Evolutionary conservation across 92 coral and sea anemone species (phyloP).

Genomic region (Parazoanthus swiftii): DNA sequence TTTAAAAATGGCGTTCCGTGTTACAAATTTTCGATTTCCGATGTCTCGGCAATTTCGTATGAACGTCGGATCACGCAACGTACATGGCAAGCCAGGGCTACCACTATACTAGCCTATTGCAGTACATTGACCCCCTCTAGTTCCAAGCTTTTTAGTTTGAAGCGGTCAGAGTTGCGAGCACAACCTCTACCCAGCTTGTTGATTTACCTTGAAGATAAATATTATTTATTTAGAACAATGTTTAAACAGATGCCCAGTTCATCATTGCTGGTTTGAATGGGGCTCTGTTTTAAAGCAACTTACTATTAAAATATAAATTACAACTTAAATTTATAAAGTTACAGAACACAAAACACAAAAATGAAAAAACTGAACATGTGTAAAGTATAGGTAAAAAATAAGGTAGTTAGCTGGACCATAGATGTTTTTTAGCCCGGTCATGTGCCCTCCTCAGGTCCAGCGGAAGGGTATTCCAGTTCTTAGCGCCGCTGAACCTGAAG

Average conservation of each 20-base stretch:
- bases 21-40: background rate
- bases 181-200: background rate
- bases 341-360: too few species aligned
- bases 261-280: too few species aligned
- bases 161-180: background rate
- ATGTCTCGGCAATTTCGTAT: background rate
- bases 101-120: conserved; percentile 12
- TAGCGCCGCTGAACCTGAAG: too few species aligned
- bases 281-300: too few species aligned
- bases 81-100: background rate
- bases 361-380: too few species aligned
- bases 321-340: too few species aligned
- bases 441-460: too few species aligned
- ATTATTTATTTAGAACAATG: background rate
- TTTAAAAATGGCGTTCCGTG: conserved; percentile 3
- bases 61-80: background rate
- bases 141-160: conserved; percentile 3
- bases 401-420: too few species aligned
- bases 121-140: conserved; percentile 23
- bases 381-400: too few species aligned
- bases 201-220: background rate
- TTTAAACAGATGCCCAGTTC: background rate
- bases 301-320: too few species aligned
- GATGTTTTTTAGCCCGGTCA: too few species aligned
- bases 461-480: too few species aligned